These are phyloP conservation scores for Heptranchias perlo DNA, from an alignment of 2,113 vertebrate species.

Conservation along the genomic window DNA sequence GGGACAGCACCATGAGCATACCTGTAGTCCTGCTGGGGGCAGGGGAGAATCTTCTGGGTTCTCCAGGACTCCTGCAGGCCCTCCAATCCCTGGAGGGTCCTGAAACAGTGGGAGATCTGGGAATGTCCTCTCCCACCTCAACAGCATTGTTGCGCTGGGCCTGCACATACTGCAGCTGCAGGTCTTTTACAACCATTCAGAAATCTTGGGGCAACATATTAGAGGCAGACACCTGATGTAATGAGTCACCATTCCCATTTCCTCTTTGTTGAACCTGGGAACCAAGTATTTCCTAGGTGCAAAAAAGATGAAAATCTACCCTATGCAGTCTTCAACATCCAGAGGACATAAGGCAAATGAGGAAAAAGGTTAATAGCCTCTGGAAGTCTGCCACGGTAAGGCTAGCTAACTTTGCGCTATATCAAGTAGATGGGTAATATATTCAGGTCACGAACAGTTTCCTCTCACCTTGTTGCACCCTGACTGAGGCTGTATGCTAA, in stretches of 20 bases:
- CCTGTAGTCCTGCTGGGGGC: neutral
- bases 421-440: neutral
- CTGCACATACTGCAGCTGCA: neutral
- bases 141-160: neutral
- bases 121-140: neutral
- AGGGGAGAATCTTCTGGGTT: neutral
- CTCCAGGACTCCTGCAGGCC: neutral
- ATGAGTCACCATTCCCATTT: neutral
- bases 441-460: neutral
- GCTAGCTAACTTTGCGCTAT: neutral
- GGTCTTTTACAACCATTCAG: neutral
- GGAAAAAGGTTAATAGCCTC: neutral
- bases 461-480: neutral
- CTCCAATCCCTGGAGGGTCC: neutral
- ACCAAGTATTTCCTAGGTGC: too few relatives aligned
- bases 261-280: too few relatives aligned
- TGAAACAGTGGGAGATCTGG: neutral
- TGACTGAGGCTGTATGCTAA: neutral
- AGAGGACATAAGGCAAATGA: neutral
- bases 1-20: neutral
- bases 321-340: neutral
- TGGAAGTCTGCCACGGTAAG: neutral
- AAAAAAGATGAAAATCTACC: neutral
- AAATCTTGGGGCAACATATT: neutral
- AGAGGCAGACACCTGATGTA: neutral